Evolutionary conservation across 92 coral and sea anemone species (phyloP).

Genomic region (Actinostola sp.): DNA sequence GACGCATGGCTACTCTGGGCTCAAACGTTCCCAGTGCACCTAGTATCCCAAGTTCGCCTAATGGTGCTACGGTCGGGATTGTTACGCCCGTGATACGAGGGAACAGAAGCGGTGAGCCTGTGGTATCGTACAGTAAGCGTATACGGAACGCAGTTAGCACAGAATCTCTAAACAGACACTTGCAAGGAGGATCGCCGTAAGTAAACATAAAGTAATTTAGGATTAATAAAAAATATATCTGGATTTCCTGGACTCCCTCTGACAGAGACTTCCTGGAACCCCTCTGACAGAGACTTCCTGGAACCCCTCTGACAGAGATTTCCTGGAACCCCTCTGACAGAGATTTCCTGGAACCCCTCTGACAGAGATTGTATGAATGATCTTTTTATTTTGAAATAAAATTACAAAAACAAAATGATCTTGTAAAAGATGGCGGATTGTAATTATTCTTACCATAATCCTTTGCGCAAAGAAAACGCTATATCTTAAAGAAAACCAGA

Average conservation of each 20-base stretch:
- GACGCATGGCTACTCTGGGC: constrained; percentile 87
- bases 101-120: constrained; percentile 83
- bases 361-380: too few species aligned
- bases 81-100: constrained; percentile 98
- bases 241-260: background rate
- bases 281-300: too few species aligned
- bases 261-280: too few species aligned
- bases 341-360: too few species aligned
- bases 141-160: constrained; percentile 97
- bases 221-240: background rate
- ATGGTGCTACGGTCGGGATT: constrained; percentile 82
- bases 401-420: too few species aligned
- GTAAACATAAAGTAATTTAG: constrained; percentile 9
- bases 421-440: too few species aligned
- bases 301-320: too few species aligned
- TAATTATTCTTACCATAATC: too few species aligned
- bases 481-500: too few species aligned
- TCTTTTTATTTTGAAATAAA: too few species aligned
- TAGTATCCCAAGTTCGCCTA: constrained; percentile 77
- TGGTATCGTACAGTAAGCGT: constrained; percentile 92
- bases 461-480: too few species aligned
- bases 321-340: too few species aligned
- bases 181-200: constrained; percentile 62
- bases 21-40: constrained; percentile 88
- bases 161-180: constrained; percentile 86